Evolutionary conservation across 2,888 invertebrate genomes (phyloP).

Genomic region (Melanostoma mellinum): DNA sequence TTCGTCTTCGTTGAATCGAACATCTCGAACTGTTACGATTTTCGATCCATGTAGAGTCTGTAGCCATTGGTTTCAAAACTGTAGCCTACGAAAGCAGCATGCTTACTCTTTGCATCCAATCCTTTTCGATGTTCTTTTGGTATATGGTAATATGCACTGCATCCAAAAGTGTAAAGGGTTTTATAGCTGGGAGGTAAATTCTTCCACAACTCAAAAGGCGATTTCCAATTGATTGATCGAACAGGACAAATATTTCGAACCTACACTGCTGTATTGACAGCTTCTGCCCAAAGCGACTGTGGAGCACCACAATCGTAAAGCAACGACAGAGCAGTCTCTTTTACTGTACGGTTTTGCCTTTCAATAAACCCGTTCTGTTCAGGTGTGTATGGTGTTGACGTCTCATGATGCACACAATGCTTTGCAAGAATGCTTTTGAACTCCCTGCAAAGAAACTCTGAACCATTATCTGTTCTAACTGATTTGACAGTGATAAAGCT

Average conservation of each 20-base stretch:
- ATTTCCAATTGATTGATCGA: slow-evolving; percentile 24
- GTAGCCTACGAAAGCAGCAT: slow-evolving; percentile 32
- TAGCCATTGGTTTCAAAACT: slow-evolving; percentile 30
- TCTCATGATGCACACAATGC: slow-evolving; percentile 33
- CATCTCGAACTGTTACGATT: slow-evolving; percentile 19
- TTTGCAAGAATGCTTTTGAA: slow-evolving; percentile 1
- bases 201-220: slow-evolving; percentile 35
- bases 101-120: slow-evolving; percentile 30
- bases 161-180: slow-evolving; percentile 31
- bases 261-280: slow-evolving; percentile 18
- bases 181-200: slow-evolving; percentile 22
- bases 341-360: slow-evolving; percentile 37
- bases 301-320: slow-evolving; percentile 19
- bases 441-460: neutral
- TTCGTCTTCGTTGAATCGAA: slow-evolving; percentile 11
- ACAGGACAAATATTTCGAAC: slow-evolving; percentile 13
- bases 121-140: slow-evolving; percentile 34
- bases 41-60: slow-evolving; percentile 20
- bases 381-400: slow-evolving; percentile 18
- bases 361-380: slow-evolving; percentile 28
- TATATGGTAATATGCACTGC: slow-evolving; percentile 28
- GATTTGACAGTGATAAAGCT: slow-evolving; percentile 2
- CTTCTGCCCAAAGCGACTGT: slow-evolving; percentile 24
- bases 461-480: slow-evolving; percentile 15
- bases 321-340: slow-evolving; percentile 31